phyloP scores from a whole-genome alignment of 2,113 vertebrate genomes.

The Peromyscus californicus region DNA sequence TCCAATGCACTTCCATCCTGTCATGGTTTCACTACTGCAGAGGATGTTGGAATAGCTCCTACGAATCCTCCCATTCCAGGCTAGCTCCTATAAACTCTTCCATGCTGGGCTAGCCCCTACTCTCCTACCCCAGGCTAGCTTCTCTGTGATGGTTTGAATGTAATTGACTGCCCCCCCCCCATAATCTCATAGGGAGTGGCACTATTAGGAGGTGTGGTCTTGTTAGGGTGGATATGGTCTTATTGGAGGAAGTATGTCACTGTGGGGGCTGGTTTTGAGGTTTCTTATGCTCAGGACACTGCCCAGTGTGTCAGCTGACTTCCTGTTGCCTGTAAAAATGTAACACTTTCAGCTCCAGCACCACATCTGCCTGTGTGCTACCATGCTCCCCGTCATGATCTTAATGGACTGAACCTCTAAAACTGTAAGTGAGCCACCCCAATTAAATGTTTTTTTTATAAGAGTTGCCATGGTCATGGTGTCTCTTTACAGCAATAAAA shows the following conservation, averaged over 20 bases:
- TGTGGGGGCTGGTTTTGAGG: background rate
- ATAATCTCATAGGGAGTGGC: background rate
- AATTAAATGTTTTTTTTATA: background rate
- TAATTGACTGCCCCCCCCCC: background rate
- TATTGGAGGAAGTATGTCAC: background rate
- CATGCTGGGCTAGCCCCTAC: background rate
- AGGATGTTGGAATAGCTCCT: background rate
- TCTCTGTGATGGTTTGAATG: background rate
- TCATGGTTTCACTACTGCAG: constrained; percentile 12
- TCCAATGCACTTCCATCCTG: background rate
- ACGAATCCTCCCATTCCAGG: background rate
- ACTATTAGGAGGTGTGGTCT: background rate
- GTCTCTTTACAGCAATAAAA: background rate
- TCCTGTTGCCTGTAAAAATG: background rate
- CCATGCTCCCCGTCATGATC: background rate
- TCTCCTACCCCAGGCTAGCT: background rate
- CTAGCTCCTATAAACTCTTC: background rate
- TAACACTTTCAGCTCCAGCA: background rate
- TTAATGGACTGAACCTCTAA: background rate
- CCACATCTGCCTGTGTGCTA: background rate
- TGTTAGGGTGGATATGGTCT: background rate
- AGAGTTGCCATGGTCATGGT: background rate
- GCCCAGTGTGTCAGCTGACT: background rate
- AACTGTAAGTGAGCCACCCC: background rate
- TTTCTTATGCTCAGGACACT: background rate